Conservation (phyloP, 2,797 vertebrate species). For the Tamandua tetradactyla region DNA sequence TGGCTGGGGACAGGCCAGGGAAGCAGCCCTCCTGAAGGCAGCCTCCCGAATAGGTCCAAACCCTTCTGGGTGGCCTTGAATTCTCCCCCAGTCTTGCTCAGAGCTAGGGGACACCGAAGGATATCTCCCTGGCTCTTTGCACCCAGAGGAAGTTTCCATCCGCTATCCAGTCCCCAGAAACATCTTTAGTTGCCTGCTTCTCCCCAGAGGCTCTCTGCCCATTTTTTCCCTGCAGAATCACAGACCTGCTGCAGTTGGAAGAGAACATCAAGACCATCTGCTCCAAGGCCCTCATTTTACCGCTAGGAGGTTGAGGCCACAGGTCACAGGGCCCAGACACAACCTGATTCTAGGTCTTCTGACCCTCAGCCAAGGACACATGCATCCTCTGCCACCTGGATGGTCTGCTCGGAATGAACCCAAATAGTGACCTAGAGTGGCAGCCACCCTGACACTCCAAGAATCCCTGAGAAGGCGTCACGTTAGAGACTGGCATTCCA, state of each 20-base stretch:
- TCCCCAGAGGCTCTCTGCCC: fast-evolving
- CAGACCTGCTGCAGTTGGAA: fast-evolving
- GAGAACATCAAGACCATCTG: too few relatives aligned
- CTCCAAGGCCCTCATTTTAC: neutral
- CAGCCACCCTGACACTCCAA: fast-evolving
- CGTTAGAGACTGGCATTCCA: neutral
- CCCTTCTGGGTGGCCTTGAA: neutral
- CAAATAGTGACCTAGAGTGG: fast-evolving
- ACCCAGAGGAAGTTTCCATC: neutral
- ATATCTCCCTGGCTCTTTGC: neutral
- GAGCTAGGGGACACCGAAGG: neutral
- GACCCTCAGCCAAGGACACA: neutral
- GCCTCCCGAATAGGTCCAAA: neutral
- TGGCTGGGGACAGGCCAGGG: neutral
- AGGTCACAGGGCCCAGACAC: neutral
- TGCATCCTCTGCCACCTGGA: neutral
- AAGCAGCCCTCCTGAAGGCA: neutral
- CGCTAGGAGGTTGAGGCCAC: neutral
- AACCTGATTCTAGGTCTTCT: neutral
- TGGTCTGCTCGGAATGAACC: neutral
- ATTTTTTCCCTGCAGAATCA: neutral
- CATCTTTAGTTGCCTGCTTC: neutral
- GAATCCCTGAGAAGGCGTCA: neutral
- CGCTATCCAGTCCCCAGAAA: too few relatives aligned
- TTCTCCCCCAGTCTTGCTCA: neutral